Conservation (phyloP, 2,113 vertebrate genomes). For the Ardeotis arabs region DNA sequence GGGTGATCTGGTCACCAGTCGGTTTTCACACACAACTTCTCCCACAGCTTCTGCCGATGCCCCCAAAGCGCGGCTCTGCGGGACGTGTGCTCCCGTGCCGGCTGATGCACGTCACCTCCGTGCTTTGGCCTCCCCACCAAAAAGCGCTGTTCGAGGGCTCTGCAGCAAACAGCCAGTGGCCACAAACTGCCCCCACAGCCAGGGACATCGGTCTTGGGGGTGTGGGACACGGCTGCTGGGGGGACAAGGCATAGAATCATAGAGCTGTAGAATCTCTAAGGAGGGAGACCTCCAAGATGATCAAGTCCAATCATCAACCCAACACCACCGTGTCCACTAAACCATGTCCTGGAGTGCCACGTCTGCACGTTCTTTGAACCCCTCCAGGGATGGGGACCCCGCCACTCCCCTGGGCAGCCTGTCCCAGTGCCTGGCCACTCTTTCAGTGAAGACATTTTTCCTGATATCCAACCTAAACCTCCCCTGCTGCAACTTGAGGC, state of each 20-base stretch:
- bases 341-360: too few species aligned
- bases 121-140: not conserved
- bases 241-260: not conserved
- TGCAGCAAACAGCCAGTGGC: not conserved
- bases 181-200: not conserved
- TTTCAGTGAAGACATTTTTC: too few species aligned
- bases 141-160: not conserved
- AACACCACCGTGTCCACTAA: too few species aligned
- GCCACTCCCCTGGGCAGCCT: too few species aligned
- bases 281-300: too few species aligned
- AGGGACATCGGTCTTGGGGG: not conserved
- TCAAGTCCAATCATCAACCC: too few species aligned
- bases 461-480: too few species aligned
- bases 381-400: too few species aligned
- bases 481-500: too few species aligned
- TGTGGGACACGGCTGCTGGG: not conserved
- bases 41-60: not conserved
- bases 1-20: not conserved
- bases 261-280: too few species aligned
- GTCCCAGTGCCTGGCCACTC: too few species aligned
- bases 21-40: not conserved
- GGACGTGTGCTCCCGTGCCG: accelerated
- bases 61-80: not conserved
- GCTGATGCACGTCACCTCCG: accelerated
- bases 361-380: too few species aligned